A percentile compares a stretch with the other conserved stretches of the same genome.
Conservation (phyloP, 2,888 invertebrate species). For the Eupeodes luniger region DNA sequence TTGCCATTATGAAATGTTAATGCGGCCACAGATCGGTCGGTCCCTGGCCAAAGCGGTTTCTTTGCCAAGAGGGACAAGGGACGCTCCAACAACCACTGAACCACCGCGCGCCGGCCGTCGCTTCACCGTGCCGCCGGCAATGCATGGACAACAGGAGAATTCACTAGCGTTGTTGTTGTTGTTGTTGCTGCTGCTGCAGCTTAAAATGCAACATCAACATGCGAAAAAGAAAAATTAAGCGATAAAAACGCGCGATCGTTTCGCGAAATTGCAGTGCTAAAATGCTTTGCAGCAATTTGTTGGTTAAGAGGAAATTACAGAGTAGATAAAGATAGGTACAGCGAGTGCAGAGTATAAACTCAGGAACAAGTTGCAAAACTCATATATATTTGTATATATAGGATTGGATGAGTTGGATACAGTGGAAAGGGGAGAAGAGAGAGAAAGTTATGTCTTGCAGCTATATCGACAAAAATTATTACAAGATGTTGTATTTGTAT, state of each 20-base stretch:
- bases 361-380: constrained; percentile 6
- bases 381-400: neutral
- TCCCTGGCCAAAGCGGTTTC: constrained; percentile 57
- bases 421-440: neutral
- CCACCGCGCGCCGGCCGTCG: neutral
- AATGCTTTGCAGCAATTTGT: constrained; percentile 76
- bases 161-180: neutral
- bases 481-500: constrained; percentile 37
- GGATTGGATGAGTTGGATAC: neutral
- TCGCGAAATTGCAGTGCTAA: constrained; percentile 76
- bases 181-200: neutral
- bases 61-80: neutral
- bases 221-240: constrained; percentile 76
- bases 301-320: constrained; percentile 75
- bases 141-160: neutral
- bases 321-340: constrained; percentile 18
- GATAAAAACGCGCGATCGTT: constrained; percentile 76
- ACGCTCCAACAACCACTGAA: constrained; percentile 17
- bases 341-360: neutral
- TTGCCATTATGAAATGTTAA: constrained; percentile 77
- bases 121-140: no score
- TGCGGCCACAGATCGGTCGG: constrained; percentile 71
- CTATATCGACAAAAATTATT: constrained; percentile 53
- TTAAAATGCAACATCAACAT: constrained; percentile 55
- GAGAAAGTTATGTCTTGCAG: constrained; percentile 25